A percentile compares a stretch with the other conserved stretches of the same genome.
Evolutionary conservation across 2,113 vertebrate genomes (phyloP).

Genomic region (Calonectris borealis): DNA sequence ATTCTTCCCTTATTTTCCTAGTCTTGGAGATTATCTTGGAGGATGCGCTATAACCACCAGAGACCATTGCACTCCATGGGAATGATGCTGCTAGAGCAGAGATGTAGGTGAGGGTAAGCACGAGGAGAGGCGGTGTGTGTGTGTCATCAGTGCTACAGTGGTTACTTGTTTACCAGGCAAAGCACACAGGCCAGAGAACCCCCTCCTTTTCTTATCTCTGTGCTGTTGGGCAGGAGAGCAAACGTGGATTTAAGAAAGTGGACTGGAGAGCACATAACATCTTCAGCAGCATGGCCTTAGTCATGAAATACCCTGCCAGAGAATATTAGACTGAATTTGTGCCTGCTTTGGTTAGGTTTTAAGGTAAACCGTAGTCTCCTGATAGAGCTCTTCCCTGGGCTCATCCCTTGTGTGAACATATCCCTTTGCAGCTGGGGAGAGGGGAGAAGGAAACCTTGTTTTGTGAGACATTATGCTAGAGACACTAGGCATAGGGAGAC

Average conservation of each 20-base stretch:
- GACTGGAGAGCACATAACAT: neutral
- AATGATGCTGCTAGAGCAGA: neutral
- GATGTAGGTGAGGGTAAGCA: neutral
- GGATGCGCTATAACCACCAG: neutral
- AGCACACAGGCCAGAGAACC: neutral
- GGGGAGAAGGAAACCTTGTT: neutral
- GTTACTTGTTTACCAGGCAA: slow-evolving; percentile 9
- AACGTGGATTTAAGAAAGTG: neutral
- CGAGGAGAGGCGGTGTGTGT: neutral
- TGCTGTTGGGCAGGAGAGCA: neutral
- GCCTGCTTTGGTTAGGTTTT: neutral
- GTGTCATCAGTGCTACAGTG: neutral
- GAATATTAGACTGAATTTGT: neutral
- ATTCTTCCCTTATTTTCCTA: neutral
- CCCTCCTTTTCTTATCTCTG: slow-evolving; percentile 13
- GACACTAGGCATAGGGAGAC: neutral
- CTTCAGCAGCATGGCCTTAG: neutral
- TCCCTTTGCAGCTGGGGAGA: neutral
- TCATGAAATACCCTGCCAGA: neutral
- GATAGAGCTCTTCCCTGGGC: neutral
- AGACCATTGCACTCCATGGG: neutral
- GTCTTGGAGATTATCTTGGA: neutral
- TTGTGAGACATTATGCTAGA: neutral
- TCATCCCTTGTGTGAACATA: neutral
- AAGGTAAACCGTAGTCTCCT: neutral